These are phyloP conservation scores for Pomatostomus ruficeps DNA, from an alignment of 2,113 vertebrate genomes.

Conservation along the genomic window DNA sequence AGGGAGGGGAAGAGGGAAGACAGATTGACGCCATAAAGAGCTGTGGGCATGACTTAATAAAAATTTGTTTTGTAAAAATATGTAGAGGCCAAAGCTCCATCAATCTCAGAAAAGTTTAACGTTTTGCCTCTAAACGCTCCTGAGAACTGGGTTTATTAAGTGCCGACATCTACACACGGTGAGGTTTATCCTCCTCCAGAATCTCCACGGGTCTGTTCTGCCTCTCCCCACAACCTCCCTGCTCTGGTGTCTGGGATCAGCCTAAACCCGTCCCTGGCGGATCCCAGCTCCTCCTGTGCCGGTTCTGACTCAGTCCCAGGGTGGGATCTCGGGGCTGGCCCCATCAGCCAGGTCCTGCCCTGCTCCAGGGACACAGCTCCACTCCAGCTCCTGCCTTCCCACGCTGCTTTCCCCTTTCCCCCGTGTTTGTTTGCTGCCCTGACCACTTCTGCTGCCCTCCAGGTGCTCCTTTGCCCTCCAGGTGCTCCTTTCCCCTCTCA, in stretches of 20 bases:
- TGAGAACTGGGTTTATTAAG: not conserved
- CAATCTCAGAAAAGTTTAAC: not conserved
- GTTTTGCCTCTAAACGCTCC: not conserved
- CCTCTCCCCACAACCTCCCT: not conserved
- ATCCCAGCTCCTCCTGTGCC: not conserved
- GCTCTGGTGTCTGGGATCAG: not conserved
- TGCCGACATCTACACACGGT: not conserved
- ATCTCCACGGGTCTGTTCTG: no score
- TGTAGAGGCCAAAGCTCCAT: not conserved
- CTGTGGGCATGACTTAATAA: not conserved
- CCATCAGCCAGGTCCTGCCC: not conserved
- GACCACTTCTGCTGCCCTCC: not conserved
- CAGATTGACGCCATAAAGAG: not conserved
- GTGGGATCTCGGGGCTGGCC: not conserved
- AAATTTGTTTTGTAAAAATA: not conserved
- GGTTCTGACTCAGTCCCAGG: fast-evolving
- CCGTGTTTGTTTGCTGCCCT: not conserved
- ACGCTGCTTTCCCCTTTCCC: fast-evolving
- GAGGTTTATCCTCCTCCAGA: not conserved
- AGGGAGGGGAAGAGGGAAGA: not conserved
- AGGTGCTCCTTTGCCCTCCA: not conserved
- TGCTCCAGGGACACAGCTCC: not conserved
- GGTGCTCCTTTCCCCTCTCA: not conserved
- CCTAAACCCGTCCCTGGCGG: fast-evolving
- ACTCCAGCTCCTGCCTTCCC: not conserved